Evolutionary conservation across 2,888 invertebrate genomes (phyloP).

Genomic region (Lithophane socia): DNA sequence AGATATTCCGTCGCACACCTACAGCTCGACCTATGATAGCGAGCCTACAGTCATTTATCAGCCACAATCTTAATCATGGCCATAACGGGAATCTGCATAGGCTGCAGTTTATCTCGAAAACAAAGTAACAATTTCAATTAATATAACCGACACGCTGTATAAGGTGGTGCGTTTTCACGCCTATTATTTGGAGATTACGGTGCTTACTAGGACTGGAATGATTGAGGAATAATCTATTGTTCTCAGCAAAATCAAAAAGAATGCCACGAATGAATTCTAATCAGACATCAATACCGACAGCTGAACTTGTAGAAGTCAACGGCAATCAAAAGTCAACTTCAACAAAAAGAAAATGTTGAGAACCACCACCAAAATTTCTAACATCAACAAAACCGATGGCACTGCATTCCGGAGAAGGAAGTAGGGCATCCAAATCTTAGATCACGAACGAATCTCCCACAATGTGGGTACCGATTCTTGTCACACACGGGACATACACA

Average conservation of each 20-base stretch:
- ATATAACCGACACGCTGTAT: constrained; percentile 24
- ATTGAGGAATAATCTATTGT: not conserved
- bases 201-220: not conserved
- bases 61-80: constrained; percentile 57
- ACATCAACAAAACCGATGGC: constrained; percentile 36
- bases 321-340: not conserved
- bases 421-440: constrained; percentile 85
- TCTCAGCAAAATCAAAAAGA: not conserved
- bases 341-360: not conserved
- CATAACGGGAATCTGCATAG: constrained; percentile 60
- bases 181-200: constrained; percentile 7
- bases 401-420: constrained; percentile 75
- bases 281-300: not conserved
- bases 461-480: constrained; percentile 64
- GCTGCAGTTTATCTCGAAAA: constrained; percentile 50
- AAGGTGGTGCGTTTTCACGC: constrained; percentile 15
- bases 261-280: not conserved
- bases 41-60: constrained; percentile 55
- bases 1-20: constrained; percentile 59
- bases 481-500: constrained; percentile 58
- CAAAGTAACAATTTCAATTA: constrained; percentile 60
- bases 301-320: not conserved
- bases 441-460: constrained; percentile 78
- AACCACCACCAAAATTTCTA: constrained; percentile 51
- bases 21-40: constrained; percentile 56